Evolutionary conservation across 1,140 invertebrate species (phyloP).

Genomic region (Drosophila rufa): DNA sequence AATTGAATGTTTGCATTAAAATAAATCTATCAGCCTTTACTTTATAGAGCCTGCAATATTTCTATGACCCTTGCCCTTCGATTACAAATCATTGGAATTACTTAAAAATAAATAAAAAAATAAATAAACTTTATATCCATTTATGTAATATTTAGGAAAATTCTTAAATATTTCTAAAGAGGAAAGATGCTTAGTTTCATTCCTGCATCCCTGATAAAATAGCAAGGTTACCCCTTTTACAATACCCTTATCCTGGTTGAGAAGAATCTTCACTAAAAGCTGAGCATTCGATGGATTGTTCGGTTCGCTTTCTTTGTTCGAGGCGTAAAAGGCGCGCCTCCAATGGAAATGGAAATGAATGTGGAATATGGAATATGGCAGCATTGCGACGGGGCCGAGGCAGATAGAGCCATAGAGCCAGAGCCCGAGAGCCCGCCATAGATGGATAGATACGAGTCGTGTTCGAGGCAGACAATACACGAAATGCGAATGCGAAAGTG

Average conservation of each 20-base stretch:
- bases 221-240: not conserved
- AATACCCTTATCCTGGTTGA: slow-evolving; percentile 16
- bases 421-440: slow-evolving; percentile 14
- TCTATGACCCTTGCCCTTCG: not conserved
- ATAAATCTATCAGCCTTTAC: no score
- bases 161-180: not conserved
- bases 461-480: slow-evolving; percentile 40
- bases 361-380: slow-evolving; percentile 19
- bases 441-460: slow-evolving; percentile 31
- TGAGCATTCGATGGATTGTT: slow-evolving; percentile 71
- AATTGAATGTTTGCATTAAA: no score
- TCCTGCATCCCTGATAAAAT: not conserved
- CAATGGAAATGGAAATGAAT: slow-evolving; percentile 57
- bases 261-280: slow-evolving; percentile 60
- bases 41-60: not conserved
- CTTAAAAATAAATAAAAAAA: not conserved
- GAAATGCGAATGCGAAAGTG: slow-evolving; percentile 70
- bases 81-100: not conserved
- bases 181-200: no score
- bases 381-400: not conserved
- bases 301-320: slow-evolving; percentile 60
- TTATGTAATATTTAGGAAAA: not conserved
- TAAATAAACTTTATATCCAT: not conserved
- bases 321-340: slow-evolving; percentile 57
- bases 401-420: slow-evolving; percentile 6